Conservation (phyloP, 1,140 invertebrate genomes). For the Ephestia elutella region DNA sequence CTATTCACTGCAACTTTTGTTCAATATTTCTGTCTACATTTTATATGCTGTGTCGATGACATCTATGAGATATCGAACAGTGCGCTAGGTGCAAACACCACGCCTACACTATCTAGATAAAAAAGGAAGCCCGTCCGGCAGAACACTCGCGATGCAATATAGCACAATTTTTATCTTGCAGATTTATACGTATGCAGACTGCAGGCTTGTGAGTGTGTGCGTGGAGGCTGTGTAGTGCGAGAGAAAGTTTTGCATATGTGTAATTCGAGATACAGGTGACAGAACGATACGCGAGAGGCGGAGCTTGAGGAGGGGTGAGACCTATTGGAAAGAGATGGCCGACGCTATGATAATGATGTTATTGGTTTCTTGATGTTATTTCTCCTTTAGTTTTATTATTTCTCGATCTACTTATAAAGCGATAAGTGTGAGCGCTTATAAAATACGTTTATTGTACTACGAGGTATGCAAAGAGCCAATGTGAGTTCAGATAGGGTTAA, state of each 20-base stretch:
- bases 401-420: constrained; percentile 73
- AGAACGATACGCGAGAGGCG: constrained; percentile 68
- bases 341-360: constrained; percentile 74
- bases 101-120: constrained; percentile 64
- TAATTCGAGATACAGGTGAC: constrained; percentile 73
- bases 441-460: constrained; percentile 66
- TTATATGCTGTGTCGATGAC: constrained; percentile 61
- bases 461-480: constrained; percentile 61
- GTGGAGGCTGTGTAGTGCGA: constrained; percentile 50
- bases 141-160: constrained; percentile 55
- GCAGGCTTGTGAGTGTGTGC: constrained; percentile 32
- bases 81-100: constrained; percentile 70
- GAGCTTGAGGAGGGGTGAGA: constrained; percentile 64
- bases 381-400: constrained; percentile 72
- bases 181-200: constrained; percentile 53
- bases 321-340: constrained; percentile 71
- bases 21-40: constrained; percentile 37
- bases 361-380: constrained; percentile 72
- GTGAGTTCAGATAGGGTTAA: constrained; percentile 34
- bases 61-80: constrained; percentile 68
- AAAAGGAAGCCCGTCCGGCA: constrained; percentile 47
- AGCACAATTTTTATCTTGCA: constrained; percentile 71
- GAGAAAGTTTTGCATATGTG: constrained; percentile 73
- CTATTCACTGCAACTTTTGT: neutral
- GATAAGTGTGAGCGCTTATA: constrained; percentile 68